Conservation (phyloP, 2,888 invertebrate species). For the Megastigmus dorsalis region DNA sequence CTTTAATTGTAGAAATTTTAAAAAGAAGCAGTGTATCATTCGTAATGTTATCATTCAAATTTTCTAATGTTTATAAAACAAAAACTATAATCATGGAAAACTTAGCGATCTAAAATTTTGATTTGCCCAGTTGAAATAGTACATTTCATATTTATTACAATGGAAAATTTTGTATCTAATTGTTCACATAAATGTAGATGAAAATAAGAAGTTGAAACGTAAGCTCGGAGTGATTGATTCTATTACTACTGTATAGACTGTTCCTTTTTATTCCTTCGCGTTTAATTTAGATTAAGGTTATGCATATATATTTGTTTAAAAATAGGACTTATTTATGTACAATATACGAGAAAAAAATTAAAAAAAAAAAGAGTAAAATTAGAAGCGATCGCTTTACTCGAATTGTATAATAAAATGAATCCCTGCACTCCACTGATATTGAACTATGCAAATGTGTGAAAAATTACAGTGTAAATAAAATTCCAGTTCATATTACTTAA, state of each 20-base stretch:
- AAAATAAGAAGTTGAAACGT: slow-evolving; percentile 18
- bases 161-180: slow-evolving; percentile 27
- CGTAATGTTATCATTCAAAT: too few relatives aligned
- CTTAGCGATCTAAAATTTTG: too few relatives aligned
- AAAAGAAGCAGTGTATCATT: too few relatives aligned
- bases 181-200: slow-evolving; percentile 10
- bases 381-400: slow-evolving; percentile 2
- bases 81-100: too few relatives aligned
- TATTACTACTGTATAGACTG: slow-evolving; percentile 35
- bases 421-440: slow-evolving; percentile 2
- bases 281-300: slow-evolving; percentile 28
- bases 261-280: slow-evolving; percentile 32
- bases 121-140: slow-evolving; percentile 1
- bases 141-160: slow-evolving; percentile 7
- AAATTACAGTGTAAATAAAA: slow-evolving; percentile 29
- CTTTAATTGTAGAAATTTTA: too few relatives aligned
- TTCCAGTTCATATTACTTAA: neutral
- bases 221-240: slow-evolving; percentile 17
- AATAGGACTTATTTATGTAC: slow-evolving; percentile 12
- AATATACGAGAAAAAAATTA: neutral
- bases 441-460: slow-evolving; percentile 20
- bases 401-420: slow-evolving; percentile 43
- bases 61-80: too few relatives aligned
- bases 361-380: slow-evolving; percentile 14
- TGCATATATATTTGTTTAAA: neutral